Evolutionary conservation across 2,113 vertebrate genomes (phyloP).

Genomic region (Puffinus mauretanicus): DNA sequence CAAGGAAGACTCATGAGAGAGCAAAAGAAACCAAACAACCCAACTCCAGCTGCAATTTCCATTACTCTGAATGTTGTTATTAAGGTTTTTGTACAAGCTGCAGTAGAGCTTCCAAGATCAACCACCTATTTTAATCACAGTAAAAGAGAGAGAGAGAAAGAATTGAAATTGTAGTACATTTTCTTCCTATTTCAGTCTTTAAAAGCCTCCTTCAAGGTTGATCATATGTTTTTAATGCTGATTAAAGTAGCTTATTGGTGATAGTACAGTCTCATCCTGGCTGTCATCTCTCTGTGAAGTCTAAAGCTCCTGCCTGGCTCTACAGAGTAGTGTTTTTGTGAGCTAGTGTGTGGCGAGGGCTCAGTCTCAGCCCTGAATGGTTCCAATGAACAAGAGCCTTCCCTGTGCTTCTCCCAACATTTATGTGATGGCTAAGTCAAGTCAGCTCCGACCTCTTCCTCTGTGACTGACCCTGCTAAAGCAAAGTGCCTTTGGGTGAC

Average conservation of each 20-base stretch:
- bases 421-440: background rate
- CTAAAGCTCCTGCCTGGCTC: background rate
- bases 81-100: background rate
- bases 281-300: background rate
- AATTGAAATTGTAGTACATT: background rate
- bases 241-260: background rate
- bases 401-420: background rate
- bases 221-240: background rate
- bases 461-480: background rate
- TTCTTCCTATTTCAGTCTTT: background rate
- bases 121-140: background rate
- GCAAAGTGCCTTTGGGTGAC: fast-evolving
- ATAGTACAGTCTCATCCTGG: background rate
- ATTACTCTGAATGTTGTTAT: background rate
- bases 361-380: background rate
- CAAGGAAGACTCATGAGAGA: background rate
- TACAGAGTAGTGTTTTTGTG: background rate
- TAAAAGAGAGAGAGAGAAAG: background rate
- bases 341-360: background rate
- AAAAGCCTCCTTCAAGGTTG: background rate
- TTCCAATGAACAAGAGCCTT: background rate
- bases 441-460: background rate
- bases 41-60: background rate
- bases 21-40: constrained; percentile 2
- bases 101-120: background rate